phyloP scores from a whole-genome alignment of 2,113 vertebrate genomes.

The Corythaeola cristata region DNA sequence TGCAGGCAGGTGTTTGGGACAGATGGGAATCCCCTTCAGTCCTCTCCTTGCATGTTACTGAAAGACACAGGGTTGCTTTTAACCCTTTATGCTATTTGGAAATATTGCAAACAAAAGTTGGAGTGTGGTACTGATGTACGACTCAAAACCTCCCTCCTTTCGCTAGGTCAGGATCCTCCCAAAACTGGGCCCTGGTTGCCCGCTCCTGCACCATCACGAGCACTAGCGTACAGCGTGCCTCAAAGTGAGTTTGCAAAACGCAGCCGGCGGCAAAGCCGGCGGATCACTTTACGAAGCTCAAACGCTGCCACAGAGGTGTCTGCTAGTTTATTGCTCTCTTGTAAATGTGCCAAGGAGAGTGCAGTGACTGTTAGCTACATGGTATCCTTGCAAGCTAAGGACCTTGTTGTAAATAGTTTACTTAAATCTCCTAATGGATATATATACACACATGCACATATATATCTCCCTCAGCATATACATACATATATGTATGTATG shows the following conservation, averaged over 20 bases:
- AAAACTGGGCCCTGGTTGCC: not conserved
- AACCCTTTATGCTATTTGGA: not conserved
- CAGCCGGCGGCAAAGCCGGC: not conserved
- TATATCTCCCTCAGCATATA: not conserved
- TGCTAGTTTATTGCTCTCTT: not conserved
- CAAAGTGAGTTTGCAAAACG: conserved; percentile 10
- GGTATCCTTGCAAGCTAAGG: not conserved
- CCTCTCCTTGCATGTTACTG: not conserved
- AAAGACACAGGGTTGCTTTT: not conserved
- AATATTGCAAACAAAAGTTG: not conserved
- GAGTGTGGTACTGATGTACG: not conserved
- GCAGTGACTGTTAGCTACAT: not conserved
- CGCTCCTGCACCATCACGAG: not conserved
- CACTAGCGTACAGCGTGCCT: not conserved
- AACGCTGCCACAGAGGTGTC: not conserved
- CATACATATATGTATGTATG: not conserved
- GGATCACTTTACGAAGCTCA: conserved; percentile 42
- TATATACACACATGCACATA: not conserved
- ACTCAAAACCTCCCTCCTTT: not conserved
- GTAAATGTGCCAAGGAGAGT: not conserved
- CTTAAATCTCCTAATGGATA: not conserved
- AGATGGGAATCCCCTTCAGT: not conserved
- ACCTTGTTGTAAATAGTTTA: not conserved
- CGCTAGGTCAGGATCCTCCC: not conserved
- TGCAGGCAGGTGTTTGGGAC: not conserved